Evolutionary conservation across 2,113 vertebrate genomes (phyloP), one percentile per base, ranked within the genome.

Genomic region (Parus major): DNA sequence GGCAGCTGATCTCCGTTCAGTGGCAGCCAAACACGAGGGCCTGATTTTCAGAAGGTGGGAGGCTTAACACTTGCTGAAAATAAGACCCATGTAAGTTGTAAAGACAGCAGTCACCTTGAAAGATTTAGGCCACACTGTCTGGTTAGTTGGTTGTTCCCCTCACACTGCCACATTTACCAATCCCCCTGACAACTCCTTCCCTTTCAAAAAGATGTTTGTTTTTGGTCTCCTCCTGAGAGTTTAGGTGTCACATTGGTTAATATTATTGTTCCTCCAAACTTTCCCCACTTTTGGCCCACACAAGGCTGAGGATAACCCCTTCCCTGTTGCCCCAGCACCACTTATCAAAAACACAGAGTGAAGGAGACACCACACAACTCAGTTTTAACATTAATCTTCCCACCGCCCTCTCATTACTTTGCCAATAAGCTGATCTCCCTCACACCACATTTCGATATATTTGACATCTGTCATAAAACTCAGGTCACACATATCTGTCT

Each of bases 391-490:
- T 98, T 95, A 94, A 95, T 98, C 97, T 98, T 98, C 94, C 92
- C 60, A 94, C 95, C 60, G 64, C 85, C 89, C 97, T 97, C 98
- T 97, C 97, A 97, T 97, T 97, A 96, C 96, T 96, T 97, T 97
- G 97, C 95, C 98, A 98, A 97, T 98, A 98, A 97, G 96, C 95
- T 91, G 92, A 97, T 98, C 97, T 97, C 96, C 95, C 96, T 96
- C 97, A 96, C 95, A 95, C 95, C 95, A 97, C 94, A 78, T 96
- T 97, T 98, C 96, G 36, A 96, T 96, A 92, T 97, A 97, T 97
- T 97, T 98, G 97, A 98, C 97, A 97, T 96, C 97, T 98, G 97
- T 98, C 98, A 96, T 97, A 97, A 98, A 98, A 91, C 92, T 97
- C 87, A 65, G 95, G 96, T 96, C 97, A 96, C 94, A 92, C 94